phyloP scores from a whole-genome alignment of 2,113 vertebrate species.

The Natator depressus region DNA sequence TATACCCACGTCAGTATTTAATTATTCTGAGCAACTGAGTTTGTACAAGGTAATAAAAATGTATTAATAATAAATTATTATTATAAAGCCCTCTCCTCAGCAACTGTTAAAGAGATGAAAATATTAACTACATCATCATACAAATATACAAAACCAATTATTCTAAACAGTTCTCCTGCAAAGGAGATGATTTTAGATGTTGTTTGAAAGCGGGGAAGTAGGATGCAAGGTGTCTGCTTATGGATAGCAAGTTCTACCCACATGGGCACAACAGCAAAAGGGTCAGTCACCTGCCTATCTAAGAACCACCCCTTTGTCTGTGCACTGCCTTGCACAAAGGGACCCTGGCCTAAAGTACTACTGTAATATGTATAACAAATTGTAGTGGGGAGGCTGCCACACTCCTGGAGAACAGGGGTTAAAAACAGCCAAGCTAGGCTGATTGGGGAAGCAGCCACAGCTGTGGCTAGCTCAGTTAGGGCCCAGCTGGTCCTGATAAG shows the following conservation, averaged over 20 bases:
- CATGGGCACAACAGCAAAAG: neutral
- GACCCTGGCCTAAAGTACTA: neutral
- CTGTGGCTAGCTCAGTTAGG: too few species aligned
- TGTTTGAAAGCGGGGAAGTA: neutral
- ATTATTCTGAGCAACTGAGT: neutral
- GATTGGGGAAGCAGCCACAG: too few species aligned
- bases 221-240: neutral
- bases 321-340: neutral
- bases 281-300: neutral
- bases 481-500: too few species aligned
- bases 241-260: neutral
- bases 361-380: neutral
- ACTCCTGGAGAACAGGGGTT: too few species aligned
- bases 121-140: neutral
- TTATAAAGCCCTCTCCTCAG: neutral
- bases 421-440: too few species aligned
- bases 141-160: neutral
- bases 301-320: neutral
- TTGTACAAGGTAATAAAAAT: neutral
- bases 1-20: neutral
- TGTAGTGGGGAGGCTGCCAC: too few species aligned
- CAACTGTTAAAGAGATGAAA: neutral
- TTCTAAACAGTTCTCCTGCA: neutral
- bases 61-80: neutral
- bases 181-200: neutral